Percentiles rank a stretch among this genome's conserved stretches.
Conservation (phyloP, 2,888 invertebrate species). For the Phyto melanocephala region DNA sequence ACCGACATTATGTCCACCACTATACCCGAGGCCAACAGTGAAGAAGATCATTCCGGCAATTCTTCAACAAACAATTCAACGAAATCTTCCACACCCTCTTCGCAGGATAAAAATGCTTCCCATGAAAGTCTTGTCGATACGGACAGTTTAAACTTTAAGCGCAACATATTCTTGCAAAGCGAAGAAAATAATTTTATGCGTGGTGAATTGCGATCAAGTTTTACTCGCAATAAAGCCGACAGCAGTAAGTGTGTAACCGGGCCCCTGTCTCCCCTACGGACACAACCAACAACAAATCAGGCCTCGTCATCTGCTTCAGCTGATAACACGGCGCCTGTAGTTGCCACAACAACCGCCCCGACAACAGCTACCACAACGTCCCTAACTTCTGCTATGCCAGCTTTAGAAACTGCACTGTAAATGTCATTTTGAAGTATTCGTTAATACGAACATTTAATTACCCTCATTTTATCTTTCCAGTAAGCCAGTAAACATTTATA, state of each 20-base stretch:
- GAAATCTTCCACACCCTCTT: constrained; percentile 68
- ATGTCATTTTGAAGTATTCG: not conserved
- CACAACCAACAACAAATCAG: not conserved
- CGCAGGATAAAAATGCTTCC: constrained; percentile 15
- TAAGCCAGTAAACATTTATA: constrained; percentile 47
- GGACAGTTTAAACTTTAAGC: constrained; percentile 75
- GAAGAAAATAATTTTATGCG: constrained; percentile 79
- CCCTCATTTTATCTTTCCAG: not conserved
- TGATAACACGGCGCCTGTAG: not conserved
- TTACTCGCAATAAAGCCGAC: constrained; percentile 33
- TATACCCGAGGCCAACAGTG: constrained; percentile 90
- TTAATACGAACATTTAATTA: not conserved
- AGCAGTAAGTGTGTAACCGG: constrained; percentile 34
- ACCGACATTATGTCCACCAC: constrained; percentile 92
- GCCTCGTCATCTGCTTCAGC: not conserved
- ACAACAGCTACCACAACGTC: not conserved
- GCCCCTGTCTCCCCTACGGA: not conserved
- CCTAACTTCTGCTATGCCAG: constrained; percentile 68
- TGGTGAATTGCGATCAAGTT: constrained; percentile 74
- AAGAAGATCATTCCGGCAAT: constrained; percentile 85
- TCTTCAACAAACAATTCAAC: constrained; percentile 80
- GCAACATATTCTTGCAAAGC: constrained; percentile 78
- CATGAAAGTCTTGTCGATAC: constrained; percentile 39
- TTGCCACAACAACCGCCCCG: not conserved
- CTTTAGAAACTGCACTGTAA: constrained; percentile 75